phyloP scores from a whole-genome alignment of 2,113 vertebrate genomes.

The Pithys albifrons region DNA sequence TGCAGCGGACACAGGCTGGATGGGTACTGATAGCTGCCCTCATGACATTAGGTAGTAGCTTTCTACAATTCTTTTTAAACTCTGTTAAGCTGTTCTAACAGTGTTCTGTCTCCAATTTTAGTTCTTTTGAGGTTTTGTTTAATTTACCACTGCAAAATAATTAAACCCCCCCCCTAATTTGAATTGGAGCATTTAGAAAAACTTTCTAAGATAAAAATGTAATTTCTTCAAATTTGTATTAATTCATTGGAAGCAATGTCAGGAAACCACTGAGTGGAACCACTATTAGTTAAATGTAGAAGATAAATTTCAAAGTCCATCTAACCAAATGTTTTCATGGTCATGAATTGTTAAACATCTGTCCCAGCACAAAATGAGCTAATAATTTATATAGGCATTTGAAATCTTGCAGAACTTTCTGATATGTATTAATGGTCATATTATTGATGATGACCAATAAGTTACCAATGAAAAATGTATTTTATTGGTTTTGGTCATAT shows the following conservation, averaged over 20 bases:
- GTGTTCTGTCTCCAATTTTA: neutral
- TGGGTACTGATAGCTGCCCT: conserved; percentile 89
- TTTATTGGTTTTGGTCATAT: neutral
- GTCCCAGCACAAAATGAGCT: neutral
- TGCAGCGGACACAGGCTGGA: conserved; percentile 88
- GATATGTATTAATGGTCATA: neutral
- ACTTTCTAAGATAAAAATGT: neutral
- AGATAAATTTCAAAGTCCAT: neutral
- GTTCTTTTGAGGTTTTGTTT: neutral
- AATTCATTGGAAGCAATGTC: neutral
- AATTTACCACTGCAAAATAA: neutral
- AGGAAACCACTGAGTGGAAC: neutral
- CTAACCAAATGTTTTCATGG: neutral
- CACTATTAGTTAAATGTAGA: neutral
- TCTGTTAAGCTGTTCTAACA: neutral
- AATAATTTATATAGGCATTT: neutral
- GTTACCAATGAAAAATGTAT: neutral
- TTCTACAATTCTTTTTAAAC: neutral
- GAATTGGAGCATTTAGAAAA: neutral
- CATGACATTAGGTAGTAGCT: conserved; percentile 85
- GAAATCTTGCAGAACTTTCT: neutral
- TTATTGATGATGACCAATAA: neutral
- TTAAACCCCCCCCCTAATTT: rapidly evolving
- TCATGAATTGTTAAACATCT: neutral
- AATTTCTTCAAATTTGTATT: neutral